Base-by-base conservation (phyloP, 2,113 vertebrate genomes). In the Ancistrus triradiatus region DNA sequence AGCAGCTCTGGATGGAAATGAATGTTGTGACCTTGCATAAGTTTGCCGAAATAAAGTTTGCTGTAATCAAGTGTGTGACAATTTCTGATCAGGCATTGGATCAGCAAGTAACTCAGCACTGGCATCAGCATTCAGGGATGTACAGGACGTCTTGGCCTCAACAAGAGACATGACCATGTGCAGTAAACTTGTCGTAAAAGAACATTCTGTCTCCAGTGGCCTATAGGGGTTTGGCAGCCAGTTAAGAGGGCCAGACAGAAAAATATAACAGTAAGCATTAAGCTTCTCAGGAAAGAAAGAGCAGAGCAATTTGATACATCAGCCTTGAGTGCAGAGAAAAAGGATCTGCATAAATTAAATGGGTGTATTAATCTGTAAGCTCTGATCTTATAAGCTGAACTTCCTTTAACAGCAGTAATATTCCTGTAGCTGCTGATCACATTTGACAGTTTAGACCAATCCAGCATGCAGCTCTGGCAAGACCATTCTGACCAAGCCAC, bases 191-290 rank as follows among this genome's bases (percentile, higher is more conserved):
- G 51, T 60, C 59, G 67, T 63, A 67, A n/a, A 74, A 83, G 15
- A 79, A 79, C 63, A 15, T 19, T 78, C 70, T 76, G 80, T 82
- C 67, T 81, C 70, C 72, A 75, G 69, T 53, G 50, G n/a, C 69
- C 67, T 65, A 9, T 4, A 10, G 55, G 58, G 48, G 53, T 47
- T 60, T 68, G 74, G 70, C 80, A 81, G 42, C 44, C 63, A 65
- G 21, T 43, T 14, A 58, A 58, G n/a, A n/a, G n/a, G n/a, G n/a
- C 68, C 61, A 78, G 64, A 72, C 61, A 69, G 51, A 77, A 74
- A 77, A 75, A 59, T 59, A 59, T 43, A 21, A 21, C 48, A 59
- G 55, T 35, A 50, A 44, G 40, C 27, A 7, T 58, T 50, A 63
- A 10, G 25, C 22, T 43, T 63, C 42, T 31, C 18, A n/a, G 10